Percentiles rank a stretch among this genome's conserved stretches.
phyloP scores from a whole-genome alignment of 2,888 invertebrate genomes.

The Anoncus sp. region DNA sequence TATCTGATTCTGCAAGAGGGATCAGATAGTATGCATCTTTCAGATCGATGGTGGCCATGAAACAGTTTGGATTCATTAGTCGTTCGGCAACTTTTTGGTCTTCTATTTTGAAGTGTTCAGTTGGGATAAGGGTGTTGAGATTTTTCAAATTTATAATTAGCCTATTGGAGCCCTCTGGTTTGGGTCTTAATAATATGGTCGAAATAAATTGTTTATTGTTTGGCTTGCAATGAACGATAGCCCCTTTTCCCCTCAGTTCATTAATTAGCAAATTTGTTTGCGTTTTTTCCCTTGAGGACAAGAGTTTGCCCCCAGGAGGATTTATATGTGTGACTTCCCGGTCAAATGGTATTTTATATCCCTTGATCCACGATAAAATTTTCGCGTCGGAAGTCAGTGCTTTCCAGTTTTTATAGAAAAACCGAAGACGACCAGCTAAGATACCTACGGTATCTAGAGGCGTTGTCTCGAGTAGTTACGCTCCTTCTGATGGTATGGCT shows the following conservation, averaged over 20 bases:
- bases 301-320: neutral
- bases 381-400: neutral
- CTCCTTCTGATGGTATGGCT: neutral
- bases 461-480: neutral
- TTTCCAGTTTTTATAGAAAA: neutral
- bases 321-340: neutral
- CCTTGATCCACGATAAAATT: slow-evolving; percentile 15
- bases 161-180: slow-evolving; percentile 4
- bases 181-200: slow-evolving; percentile 18
- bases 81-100: neutral
- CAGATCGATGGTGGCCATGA: neutral
- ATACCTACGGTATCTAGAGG: slow-evolving; percentile 33
- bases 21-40: neutral
- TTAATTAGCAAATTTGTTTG: neutral
- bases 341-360: slow-evolving; percentile 71
- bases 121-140: neutral
- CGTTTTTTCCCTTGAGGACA: neutral
- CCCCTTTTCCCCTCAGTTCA: slow-evolving; percentile 13
- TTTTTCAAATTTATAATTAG: slow-evolving; percentile 17
- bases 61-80: neutral
- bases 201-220: slow-evolving; percentile 14
- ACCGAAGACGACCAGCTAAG: neutral
- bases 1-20: neutral
- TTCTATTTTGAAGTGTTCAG: slow-evolving; percentile 16
- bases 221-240: neutral